Evolutionary conservation across 2,888 invertebrate genomes (phyloP).

Genomic region (Theristus sp.): DNA sequence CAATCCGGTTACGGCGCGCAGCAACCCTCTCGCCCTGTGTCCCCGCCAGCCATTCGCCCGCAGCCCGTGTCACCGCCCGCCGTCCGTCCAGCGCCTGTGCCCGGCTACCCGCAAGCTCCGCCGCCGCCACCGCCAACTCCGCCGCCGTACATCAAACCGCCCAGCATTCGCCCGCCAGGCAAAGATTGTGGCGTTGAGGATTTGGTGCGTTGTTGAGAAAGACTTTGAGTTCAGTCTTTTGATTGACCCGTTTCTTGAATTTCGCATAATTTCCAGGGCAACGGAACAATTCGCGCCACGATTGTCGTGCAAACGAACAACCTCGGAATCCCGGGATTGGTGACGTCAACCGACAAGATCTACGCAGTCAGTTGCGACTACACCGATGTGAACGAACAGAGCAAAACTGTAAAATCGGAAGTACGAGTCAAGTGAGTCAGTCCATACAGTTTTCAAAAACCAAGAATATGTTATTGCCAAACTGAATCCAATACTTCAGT

Average conservation of each 20-base stretch:
- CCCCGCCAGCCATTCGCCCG: too few species aligned
- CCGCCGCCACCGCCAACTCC: neutral
- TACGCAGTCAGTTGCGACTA: conserved; percentile 24
- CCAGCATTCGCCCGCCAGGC: conserved; percentile 7
- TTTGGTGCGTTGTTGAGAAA: neutral
- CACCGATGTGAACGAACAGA: conserved; percentile 7
- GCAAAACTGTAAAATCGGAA: neutral
- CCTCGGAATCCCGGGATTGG: conserved; percentile 27
- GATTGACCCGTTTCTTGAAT: neutral
- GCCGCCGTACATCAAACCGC: neutral
- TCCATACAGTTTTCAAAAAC: too few species aligned
- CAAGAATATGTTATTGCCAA: too few species aligned
- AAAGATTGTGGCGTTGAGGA: conserved; percentile 21
- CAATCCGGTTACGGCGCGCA: too few species aligned
- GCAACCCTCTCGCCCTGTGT: too few species aligned
- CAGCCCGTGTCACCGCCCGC: too few species aligned
- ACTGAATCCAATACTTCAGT: conserved; percentile 7
- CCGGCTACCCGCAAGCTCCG: too few species aligned
- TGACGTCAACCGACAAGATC: conserved; percentile 27
- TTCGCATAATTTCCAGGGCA: conserved; percentile 10
- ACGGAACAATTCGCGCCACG: conserved; percentile 26
- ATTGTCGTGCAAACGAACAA: conserved; percentile 29
- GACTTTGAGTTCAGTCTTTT: neutral
- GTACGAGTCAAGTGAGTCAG: neutral
- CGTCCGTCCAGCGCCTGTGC: too few species aligned